Percentiles rank a stretch among this genome's conserved stretches.
phyloP scores from a whole-genome alignment of 2,797 vertebrate genomes.

The Gymnoscopelus microlampas region DNA sequence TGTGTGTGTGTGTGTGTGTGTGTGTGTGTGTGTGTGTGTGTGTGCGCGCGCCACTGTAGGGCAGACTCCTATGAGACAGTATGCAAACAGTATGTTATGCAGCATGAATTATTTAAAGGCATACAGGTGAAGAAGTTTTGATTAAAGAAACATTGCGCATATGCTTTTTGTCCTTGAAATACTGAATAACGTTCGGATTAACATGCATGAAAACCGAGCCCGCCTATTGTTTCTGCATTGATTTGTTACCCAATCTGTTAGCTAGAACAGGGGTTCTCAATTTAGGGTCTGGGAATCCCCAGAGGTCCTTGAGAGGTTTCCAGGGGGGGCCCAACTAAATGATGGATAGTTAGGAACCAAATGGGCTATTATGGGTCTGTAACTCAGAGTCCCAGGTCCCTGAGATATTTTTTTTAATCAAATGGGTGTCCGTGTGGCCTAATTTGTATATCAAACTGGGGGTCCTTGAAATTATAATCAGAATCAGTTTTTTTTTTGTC shows the following conservation, averaged over 20 bases:
- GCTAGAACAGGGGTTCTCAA: background rate
- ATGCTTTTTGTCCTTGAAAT: background rate
- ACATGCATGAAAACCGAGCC: background rate
- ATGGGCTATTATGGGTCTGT: too few species aligned
- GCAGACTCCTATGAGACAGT: conserved; percentile 13
- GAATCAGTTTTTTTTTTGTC: too few species aligned
- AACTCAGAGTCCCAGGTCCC: too few species aligned
- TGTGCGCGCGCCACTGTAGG: background rate
- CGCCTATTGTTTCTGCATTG: background rate
- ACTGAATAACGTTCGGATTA: background rate
- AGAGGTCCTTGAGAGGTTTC: too few species aligned
- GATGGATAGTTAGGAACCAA: too few species aligned
- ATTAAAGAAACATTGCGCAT: conserved; percentile 6
- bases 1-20: conserved; percentile 1
- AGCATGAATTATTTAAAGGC: too few species aligned
- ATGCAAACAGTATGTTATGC: background rate
- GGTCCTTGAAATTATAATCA: too few species aligned
- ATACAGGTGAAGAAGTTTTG: background rate
- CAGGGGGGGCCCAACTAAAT: too few species aligned
- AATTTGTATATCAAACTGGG: too few species aligned
- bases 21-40: background rate
- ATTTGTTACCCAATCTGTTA: conserved; percentile 3
- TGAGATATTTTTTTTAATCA: too few species aligned
- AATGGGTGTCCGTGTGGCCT: too few species aligned
- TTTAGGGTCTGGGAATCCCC: too few species aligned